These are phyloP conservation scores for Drosophila kohkoa DNA, from an alignment of 1,140 invertebrate species.

Conservation along the genomic window DNA sequence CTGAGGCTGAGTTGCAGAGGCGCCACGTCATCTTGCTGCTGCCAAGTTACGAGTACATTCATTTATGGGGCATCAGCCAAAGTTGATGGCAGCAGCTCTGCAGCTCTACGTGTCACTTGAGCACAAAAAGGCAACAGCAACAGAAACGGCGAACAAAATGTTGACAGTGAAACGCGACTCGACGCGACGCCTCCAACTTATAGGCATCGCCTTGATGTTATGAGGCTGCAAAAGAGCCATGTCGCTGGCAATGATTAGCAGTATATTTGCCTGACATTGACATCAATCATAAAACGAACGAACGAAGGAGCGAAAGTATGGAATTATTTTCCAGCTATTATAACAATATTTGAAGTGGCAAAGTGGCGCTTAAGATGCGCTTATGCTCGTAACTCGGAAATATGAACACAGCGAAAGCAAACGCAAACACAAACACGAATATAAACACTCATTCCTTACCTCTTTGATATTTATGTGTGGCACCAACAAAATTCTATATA, in stretches of 20 bases:
- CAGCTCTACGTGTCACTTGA: constrained; percentile 48
- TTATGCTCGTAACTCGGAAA: constrained; percentile 6
- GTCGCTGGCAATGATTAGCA: constrained; percentile 53
- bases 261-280: constrained; percentile 68
- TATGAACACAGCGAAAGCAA: not conserved
- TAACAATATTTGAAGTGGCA: constrained; percentile 30
- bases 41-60: constrained; percentile 54
- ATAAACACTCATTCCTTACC: not conserved
- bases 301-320: not conserved
- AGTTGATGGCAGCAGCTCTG: constrained; percentile 42
- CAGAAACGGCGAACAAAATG: constrained; percentile 37
- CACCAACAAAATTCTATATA: not conserved
- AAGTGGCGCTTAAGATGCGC: constrained; percentile 13
- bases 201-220: not conserved
- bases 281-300: constrained; percentile 33
- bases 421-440: not conserved
- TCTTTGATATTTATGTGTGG: not conserved
- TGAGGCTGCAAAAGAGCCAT: constrained; percentile 8
- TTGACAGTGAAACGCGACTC: constrained; percentile 31
- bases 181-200: not conserved
- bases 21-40: constrained; percentile 30
- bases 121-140: constrained; percentile 11
- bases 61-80: constrained; percentile 60
- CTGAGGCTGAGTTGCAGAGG: constrained; percentile 29
- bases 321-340: constrained; percentile 28